phyloP scores from a whole-genome alignment of 2,113 vertebrate genomes.

The Nerophis ophidion region DNA sequence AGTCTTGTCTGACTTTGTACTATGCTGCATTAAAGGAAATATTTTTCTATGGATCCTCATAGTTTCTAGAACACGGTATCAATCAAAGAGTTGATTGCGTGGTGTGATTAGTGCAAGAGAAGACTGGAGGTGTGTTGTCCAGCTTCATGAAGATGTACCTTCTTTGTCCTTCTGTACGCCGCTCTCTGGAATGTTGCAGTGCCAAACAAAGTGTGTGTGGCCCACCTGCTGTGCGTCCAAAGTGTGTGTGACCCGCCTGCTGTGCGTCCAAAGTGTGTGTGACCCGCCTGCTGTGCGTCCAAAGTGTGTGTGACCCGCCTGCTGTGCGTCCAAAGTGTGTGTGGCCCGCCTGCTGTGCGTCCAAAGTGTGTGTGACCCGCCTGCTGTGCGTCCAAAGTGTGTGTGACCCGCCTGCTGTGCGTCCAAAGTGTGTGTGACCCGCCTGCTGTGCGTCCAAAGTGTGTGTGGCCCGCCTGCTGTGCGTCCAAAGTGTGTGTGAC shows the following conservation, averaged over 20 bases:
- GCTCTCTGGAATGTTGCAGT: conserved; percentile 15
- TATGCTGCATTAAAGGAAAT: conserved; percentile 70
- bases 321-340: conserved; percentile 41
- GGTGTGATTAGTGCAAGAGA: conserved; percentile 18
- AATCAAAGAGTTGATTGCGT: conserved; percentile 39
- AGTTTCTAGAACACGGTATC: conserved; percentile 55
- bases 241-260: too few species aligned
- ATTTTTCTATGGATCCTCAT: conserved; percentile 73
- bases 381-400: conserved; percentile 40
- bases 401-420: too few species aligned
- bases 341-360: conserved; percentile 41
- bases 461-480: conserved; percentile 33
- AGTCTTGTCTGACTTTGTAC: conserved; percentile 59
- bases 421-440: conserved; percentile 32
- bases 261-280: conserved; percentile 42
- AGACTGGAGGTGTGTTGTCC: conserved; percentile 50
- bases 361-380: too few species aligned
- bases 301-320: too few species aligned
- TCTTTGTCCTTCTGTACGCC: conserved; percentile 22
- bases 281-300: conserved; percentile 36
- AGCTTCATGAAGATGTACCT: conserved; percentile 31
- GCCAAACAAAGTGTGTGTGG: conserved; percentile 20
- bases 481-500: conserved; percentile 31
- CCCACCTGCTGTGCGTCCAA: conserved; percentile 37
- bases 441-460: too few species aligned